These are phyloP conservation scores for Operophtera brumata DNA, from an alignment of 2,888 invertebrate species.

Conservation along the genomic window DNA sequence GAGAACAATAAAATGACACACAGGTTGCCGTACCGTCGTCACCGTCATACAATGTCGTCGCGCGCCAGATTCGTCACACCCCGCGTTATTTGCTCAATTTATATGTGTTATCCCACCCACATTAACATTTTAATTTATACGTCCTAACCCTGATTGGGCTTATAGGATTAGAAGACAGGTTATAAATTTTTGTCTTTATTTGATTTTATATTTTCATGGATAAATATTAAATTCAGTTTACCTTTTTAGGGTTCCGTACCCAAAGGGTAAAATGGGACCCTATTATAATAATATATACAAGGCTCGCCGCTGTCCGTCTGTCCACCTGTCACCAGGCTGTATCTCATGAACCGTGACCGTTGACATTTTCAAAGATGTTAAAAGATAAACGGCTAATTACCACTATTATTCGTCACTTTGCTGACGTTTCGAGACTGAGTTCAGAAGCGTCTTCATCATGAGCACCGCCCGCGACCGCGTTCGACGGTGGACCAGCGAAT, in stretches of 20 bases:
- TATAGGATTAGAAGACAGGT: slow-evolving; percentile 46
- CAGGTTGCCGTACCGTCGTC: background rate
- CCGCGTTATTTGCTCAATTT: slow-evolving; percentile 49
- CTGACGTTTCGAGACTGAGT: no score
- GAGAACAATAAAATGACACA: background rate
- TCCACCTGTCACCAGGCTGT: no score
- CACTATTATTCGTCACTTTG: no score
- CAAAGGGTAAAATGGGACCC: no score
- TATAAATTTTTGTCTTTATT: slow-evolving; percentile 52
- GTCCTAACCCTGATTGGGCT: slow-evolving; percentile 36
- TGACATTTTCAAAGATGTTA: no score
- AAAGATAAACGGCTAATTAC: no score
- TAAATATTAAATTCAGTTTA: slow-evolving; percentile 32
- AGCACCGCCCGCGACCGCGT: no score
- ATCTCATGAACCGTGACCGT: no score
- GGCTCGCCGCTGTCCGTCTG: no score
- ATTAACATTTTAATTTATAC: slow-evolving; percentile 54
- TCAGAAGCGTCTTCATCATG: no score
- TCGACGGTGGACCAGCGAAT: no score
- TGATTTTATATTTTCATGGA: slow-evolving; percentile 29
- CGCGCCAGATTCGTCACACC: slow-evolving; percentile 51
- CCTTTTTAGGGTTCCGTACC: slow-evolving; percentile 29
- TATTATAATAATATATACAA: no score
- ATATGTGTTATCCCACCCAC: slow-evolving; percentile 32
- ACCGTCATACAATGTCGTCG: slow-evolving; percentile 33